These are phyloP conservation scores for Nanger granti DNA, from an alignment of 2,113 vertebrate species.

Conservation along the genomic window DNA sequence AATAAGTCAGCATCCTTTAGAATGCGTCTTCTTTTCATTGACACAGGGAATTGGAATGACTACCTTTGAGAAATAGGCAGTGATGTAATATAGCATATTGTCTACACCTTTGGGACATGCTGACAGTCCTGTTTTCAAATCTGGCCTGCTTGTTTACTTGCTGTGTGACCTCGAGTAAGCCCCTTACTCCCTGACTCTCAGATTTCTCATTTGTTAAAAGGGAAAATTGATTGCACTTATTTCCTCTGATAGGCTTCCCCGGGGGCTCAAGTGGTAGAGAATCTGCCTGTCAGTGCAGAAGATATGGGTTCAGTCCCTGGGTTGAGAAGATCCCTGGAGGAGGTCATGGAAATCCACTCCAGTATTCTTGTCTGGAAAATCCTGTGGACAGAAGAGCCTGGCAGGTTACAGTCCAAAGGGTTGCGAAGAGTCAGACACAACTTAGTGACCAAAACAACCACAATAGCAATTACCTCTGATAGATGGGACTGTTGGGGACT, in stretches of 20 bases:
- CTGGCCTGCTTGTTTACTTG: not conserved
- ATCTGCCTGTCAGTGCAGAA: not conserved
- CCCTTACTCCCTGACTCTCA: not conserved
- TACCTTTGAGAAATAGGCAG: not conserved
- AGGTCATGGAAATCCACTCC: not conserved
- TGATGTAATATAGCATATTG: not conserved
- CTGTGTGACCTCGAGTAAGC: not conserved
- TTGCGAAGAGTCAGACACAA: not conserved
- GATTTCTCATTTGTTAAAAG: not conserved
- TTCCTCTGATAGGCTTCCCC: not conserved
- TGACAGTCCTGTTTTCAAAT: not conserved
- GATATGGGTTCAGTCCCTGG: not conserved
- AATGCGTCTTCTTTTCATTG: constrained; percentile 66
- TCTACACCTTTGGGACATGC: not conserved
- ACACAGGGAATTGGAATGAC: constrained; percentile 51
- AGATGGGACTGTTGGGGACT: not conserved
- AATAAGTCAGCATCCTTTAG: constrained; percentile 73
- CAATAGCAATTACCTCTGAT: not conserved
- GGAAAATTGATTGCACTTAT: not conserved
- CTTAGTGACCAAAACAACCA: not conserved
- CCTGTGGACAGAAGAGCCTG: not conserved
- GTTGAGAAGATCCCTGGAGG: not conserved
- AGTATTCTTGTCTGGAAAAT: not conserved
- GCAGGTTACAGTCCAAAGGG: not conserved
- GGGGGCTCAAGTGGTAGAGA: not conserved